Conservation (phyloP, 2,797 vertebrate genomes). For the Clarias pachynema region DNA sequence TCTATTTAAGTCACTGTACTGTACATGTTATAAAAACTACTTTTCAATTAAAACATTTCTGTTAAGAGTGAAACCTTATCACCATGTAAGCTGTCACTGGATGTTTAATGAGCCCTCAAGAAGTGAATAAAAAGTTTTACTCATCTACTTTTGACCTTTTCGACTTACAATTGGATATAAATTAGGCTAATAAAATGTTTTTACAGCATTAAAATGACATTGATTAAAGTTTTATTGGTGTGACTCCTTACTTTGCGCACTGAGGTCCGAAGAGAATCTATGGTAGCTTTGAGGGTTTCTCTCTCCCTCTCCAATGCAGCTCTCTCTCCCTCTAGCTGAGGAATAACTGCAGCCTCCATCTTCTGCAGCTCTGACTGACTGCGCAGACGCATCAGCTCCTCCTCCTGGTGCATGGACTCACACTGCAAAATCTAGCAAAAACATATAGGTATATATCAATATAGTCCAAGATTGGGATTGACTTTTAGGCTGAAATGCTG, state of each 20-base stretch:
- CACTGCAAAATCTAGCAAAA: slow-evolving; percentile 68
- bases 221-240: slow-evolving; percentile 1
- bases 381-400: slow-evolving; percentile 77
- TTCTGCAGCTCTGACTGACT: slow-evolving; percentile 75
- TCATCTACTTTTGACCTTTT: neutral
- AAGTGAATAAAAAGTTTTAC: neutral
- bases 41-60: neutral
- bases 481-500: neutral
- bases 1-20: no score
- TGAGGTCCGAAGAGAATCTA: slow-evolving; percentile 71
- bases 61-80: neutral
- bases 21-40: neutral
- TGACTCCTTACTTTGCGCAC: slow-evolving; percentile 73
- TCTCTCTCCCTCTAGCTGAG: slow-evolving; percentile 77
- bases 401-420: slow-evolving; percentile 72
- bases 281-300: slow-evolving; percentile 70
- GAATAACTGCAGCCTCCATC: slow-evolving; percentile 76
- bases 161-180: neutral
- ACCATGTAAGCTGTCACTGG: neutral
- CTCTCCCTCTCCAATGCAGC: slow-evolving; percentile 75
- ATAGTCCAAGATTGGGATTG: neutral
- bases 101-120: neutral
- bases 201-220: neutral
- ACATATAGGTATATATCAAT: slow-evolving; percentile 16
- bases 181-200: neutral